Evolutionary conservation across 2,113 vertebrate genomes (phyloP).

Genomic region (Morone saxatilis): DNA sequence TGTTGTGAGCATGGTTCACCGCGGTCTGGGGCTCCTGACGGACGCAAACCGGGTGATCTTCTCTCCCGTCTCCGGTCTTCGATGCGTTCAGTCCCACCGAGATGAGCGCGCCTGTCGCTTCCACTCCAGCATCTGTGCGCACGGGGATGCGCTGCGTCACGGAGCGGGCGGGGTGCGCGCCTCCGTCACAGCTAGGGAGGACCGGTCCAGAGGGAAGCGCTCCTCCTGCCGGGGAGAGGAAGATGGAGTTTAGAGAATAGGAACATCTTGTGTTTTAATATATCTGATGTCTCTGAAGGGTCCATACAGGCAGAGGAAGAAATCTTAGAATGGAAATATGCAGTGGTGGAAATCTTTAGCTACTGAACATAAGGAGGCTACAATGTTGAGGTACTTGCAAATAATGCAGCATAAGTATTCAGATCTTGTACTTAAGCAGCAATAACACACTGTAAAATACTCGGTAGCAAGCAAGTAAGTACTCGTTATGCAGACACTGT

Average conservation of each 20-base stretch:
- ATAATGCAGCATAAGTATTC: too few relatives aligned
- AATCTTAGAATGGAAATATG: too few relatives aligned
- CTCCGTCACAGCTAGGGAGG: constrained; percentile 25
- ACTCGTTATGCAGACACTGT: too few relatives aligned
- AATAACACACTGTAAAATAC: background rate
- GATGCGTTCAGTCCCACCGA: constrained; percentile 47
- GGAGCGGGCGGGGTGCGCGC: constrained; percentile 63
- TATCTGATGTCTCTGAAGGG: background rate
- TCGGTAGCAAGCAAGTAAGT: too few relatives aligned
- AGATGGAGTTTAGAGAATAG: background rate
- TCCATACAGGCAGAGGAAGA: too few relatives aligned
- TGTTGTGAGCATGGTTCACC: constrained; percentile 63
- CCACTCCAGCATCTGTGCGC: constrained; percentile 55
- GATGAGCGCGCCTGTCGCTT: constrained; percentile 57
- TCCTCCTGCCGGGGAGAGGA: constrained; percentile 48
- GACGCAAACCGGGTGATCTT: constrained; percentile 47
- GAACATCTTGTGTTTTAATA: background rate
- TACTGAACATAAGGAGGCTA: background rate
- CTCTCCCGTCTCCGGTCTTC: constrained; percentile 38
- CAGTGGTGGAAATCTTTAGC: background rate
- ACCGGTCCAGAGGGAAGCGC: constrained; percentile 22
- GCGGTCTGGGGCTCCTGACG: constrained; percentile 55
- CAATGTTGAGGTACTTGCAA: background rate
- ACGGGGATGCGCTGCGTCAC: constrained; percentile 65
- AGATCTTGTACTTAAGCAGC: background rate